These are phyloP conservation scores for Falco naumanni DNA, from an alignment of 2,797 vertebrate species.

Conservation along the genomic window DNA sequence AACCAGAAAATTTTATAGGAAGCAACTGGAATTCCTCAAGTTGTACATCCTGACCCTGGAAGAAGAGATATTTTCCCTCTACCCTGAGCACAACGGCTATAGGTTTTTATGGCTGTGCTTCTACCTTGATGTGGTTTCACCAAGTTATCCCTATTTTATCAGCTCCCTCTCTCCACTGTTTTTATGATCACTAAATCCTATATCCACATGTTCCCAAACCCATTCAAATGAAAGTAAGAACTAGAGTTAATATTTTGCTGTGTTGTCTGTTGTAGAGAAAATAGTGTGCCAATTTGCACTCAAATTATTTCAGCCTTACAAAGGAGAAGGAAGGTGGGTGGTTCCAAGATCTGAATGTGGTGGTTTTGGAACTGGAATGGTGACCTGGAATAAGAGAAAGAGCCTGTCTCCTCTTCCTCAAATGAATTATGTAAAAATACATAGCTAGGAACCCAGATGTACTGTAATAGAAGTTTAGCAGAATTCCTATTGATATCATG, in stretches of 20 bases:
- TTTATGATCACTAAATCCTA: neutral
- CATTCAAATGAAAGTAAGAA: neutral
- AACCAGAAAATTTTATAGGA: neutral
- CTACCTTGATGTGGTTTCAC: neutral
- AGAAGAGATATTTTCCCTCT: neutral
- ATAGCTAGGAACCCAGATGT: neutral
- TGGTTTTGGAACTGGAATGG: neutral
- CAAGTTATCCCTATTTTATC: neutral
- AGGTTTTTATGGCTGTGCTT: neutral
- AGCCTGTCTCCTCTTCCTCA: neutral
- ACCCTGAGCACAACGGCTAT: neutral
- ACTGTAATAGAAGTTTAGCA: neutral
- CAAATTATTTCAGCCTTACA: neutral
- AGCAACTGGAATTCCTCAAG: neutral
- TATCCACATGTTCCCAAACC: neutral
- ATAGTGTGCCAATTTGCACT: accelerated
- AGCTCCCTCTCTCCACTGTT: neutral
- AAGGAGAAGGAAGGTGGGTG: neutral
- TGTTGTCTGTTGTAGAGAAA: neutral
- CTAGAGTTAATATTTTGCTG: neutral
- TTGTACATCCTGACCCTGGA: neutral
- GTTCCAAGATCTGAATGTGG: neutral
- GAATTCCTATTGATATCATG: neutral
- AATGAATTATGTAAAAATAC: neutral
- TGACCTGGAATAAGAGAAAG: neutral